Evolutionary conservation across 2,797 vertebrate genomes (phyloP), one percentile per base, ranked within the genome.

Genomic region (Eulemur coronatus): DNA sequence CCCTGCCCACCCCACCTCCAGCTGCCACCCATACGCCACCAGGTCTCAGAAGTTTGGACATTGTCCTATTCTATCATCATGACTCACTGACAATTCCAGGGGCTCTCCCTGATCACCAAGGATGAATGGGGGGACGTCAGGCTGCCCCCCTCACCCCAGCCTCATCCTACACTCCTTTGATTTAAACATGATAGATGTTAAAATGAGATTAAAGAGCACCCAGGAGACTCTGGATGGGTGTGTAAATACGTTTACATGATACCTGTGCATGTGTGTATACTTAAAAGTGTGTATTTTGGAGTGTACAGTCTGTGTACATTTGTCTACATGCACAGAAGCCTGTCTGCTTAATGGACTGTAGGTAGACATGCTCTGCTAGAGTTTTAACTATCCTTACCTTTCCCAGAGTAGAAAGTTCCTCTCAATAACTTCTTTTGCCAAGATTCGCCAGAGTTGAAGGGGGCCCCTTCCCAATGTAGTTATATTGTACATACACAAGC

Each of bases 11-110:
- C 5, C 91, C 96, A 96, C 91, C 43, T 57, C 7, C 86, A 87
- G 46, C 30, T 52, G 33, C 67, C 95, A 63, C 73, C 65, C 69
- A 76, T 86, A 63, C 22, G 11, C 55, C 87, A 46, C 95, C 95
- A 95, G 84, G 94, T 67, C 96, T 97, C 41, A 24, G n/a, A 38
- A 76, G n/a, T 70, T 63, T 93, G 93, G 93, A 97, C 93, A 76
- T 95, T 80, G 65, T 1, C 0, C 90, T 97, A 50, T 79, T 96
- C 96, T 95, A 55, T 91, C 82, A 85, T 75, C 92, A 86, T 82
- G 76, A 50, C 22, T 61, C 61, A 41, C 0, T 73, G 95, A 84
- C 93, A 73, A 93, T 79, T 76, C 90, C 96, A 76, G 35, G 89
- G 79, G 76, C 96, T 94, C 96, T 95, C 92, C 76, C 43, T 30